Percentiles rank a stretch among this genome's conserved stretches.
phyloP scores from a whole-genome alignment of 2,888 invertebrate genomes.

The Phania funesta region DNA sequence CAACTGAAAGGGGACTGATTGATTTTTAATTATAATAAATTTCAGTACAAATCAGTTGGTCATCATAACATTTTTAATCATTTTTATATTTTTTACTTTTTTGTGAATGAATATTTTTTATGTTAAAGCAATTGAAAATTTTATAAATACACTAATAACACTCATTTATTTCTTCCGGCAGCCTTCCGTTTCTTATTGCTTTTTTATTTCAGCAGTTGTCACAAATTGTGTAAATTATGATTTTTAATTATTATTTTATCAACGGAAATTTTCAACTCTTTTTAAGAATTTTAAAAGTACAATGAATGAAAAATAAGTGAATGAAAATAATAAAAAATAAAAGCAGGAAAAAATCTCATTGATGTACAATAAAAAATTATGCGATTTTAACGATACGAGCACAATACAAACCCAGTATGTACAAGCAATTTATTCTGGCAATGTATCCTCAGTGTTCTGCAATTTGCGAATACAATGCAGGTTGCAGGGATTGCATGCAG shows the following conservation, averaged over 20 bases:
- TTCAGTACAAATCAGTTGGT: too few species aligned
- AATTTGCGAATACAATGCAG: slow-evolving; percentile 36
- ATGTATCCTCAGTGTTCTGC: slow-evolving; percentile 27
- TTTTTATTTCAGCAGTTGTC: background rate
- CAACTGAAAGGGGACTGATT: too few species aligned
- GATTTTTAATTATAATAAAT: too few species aligned
- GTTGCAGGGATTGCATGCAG: slow-evolving; percentile 52
- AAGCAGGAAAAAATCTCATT: background rate
- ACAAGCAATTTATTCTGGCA: slow-evolving; percentile 8
- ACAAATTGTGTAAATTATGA: background rate
- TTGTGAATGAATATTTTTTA: too few species aligned
- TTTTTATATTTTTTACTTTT: too few species aligned
- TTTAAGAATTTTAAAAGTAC: background rate
- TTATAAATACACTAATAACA: too few species aligned
- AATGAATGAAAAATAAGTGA: background rate
- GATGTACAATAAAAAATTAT: slow-evolving; percentile 49
- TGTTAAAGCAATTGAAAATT: too few species aligned
- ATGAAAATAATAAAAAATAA: background rate
- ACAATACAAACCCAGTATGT: slow-evolving; percentile 14
- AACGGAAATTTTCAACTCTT: slow-evolving; percentile 24
- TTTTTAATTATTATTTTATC: background rate
- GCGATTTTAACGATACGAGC: slow-evolving; percentile 33
- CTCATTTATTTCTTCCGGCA: too few species aligned
- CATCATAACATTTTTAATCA: too few species aligned
- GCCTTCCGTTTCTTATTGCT: too few species aligned